Evolutionary conservation across 2,797 vertebrate species (phyloP).

Genomic region (Lutjanus argentimaculatus): DNA sequence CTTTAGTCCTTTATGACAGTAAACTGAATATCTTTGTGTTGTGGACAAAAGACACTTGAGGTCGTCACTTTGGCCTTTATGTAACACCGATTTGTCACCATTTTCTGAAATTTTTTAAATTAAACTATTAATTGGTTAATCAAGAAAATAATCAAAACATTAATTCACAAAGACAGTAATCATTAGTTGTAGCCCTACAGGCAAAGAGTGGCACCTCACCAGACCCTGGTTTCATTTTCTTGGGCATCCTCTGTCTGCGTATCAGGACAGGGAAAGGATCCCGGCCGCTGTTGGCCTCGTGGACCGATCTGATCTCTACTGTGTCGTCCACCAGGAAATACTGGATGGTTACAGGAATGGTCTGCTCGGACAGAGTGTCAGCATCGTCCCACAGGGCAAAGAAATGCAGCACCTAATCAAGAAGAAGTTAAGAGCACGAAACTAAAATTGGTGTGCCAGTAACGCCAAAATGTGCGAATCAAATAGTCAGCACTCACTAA

Average conservation of each 20-base stretch:
- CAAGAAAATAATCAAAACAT: no score
- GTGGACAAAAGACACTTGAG: no score
- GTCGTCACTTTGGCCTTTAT: no score
- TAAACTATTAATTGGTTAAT: no score
- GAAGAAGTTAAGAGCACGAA: background rate
- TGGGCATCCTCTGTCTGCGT: constrained; percentile 89
- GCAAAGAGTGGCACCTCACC: constrained; percentile 59
- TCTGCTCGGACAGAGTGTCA: constrained; percentile 82
- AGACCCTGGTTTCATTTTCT: constrained; percentile 75
- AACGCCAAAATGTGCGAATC: background rate
- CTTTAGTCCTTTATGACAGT: no score
- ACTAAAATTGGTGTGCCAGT: background rate
- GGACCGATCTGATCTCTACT: constrained; percentile 91
- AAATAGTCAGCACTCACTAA: no score
- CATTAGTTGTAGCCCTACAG: no score
- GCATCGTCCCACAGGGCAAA: constrained; percentile 90
- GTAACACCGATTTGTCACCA: no score
- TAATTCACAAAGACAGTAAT: no score
- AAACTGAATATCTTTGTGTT: no score
- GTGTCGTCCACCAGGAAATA: constrained; percentile 94
- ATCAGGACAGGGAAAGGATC: constrained; percentile 91
- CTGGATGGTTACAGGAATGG: constrained; percentile 86
- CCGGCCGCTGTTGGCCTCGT: constrained; percentile 89
- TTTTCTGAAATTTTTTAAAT: no score
- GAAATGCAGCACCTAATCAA: constrained; percentile 92